A percentile compares a stretch with the other conserved stretches of the same genome.
phyloP scores from a whole-genome alignment of 2,113 vertebrate species.

The Ammodytes dubius region DNA sequence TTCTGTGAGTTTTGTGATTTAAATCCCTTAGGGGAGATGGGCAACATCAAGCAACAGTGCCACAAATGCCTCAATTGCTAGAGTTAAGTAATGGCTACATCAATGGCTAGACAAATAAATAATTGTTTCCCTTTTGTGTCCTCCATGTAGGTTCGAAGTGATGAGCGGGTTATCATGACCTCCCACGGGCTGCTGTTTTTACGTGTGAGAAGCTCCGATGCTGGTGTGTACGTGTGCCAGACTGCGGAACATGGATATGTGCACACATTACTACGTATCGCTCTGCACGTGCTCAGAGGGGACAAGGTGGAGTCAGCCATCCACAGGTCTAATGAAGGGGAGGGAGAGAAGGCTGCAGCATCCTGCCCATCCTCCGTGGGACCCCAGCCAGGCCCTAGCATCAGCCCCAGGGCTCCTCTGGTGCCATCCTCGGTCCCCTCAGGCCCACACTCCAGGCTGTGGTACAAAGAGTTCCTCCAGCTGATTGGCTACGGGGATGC shows the following conservation, averaged over 20 bases:
- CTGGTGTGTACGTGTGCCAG: constrained; percentile 94
- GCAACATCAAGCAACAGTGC: neutral
- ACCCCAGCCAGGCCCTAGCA: constrained; percentile 59
- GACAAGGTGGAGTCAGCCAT: constrained; percentile 87
- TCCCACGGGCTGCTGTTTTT: constrained; percentile 94
- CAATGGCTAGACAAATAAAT: neutral
- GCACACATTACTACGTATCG: constrained; percentile 89
- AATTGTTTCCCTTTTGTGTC: neutral
- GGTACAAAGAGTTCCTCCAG: constrained; percentile 98
- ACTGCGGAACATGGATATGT: constrained; percentile 94
- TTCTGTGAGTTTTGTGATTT: neutral
- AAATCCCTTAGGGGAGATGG: neutral
- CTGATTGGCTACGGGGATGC: constrained; percentile 95
- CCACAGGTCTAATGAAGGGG: constrained; percentile 78
- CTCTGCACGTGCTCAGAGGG: constrained; percentile 90
- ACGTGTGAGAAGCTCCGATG: constrained; percentile 86
- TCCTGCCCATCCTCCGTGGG: constrained; percentile 62
- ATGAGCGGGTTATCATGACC: constrained; percentile 91
- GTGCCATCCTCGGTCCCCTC: constrained; percentile 75
- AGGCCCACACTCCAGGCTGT: constrained; percentile 84
- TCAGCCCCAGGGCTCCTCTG: constrained; percentile 85
- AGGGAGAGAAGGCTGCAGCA: constrained; percentile 38
- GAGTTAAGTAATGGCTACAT: constrained; percentile 1
- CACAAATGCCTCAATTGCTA: neutral
- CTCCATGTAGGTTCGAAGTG: constrained; percentile 86